Percentiles rank a stretch among this genome's conserved stretches.
Evolutionary conservation across 2,113 vertebrate genomes (phyloP).

Genomic region (Pteruthius melanotis): DNA sequence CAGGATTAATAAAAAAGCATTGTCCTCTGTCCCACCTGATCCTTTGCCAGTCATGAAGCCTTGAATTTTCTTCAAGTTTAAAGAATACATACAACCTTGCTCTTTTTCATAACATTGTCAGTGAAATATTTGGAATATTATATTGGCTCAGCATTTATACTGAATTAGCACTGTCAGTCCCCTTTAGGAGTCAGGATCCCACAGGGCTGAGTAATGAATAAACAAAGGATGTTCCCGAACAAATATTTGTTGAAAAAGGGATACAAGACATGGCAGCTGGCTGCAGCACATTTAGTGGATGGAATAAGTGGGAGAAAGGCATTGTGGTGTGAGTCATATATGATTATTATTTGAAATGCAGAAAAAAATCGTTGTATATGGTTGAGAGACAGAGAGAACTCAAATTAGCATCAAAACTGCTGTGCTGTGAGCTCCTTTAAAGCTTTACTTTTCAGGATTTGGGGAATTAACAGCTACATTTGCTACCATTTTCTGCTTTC

Average conservation of each 20-base stretch:
- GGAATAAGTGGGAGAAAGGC: background rate
- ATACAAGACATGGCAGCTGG: background rate
- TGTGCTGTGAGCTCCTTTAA: background rate
- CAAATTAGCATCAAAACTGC: background rate
- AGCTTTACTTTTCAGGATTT: background rate
- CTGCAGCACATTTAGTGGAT: background rate
- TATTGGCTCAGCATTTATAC: background rate
- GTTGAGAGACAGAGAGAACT: background rate
- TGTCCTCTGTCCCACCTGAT: background rate
- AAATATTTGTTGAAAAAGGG: background rate
- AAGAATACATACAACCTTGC: background rate
- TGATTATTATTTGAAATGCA: background rate
- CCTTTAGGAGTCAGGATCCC: background rate
- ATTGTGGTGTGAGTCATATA: background rate
- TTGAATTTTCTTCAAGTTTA: background rate
- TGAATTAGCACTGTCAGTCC: background rate
- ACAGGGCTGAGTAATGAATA: background rate
- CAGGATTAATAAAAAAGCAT: background rate
- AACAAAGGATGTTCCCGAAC: background rate
- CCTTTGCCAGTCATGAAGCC: background rate
- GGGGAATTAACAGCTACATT: background rate
- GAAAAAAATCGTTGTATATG: background rate
- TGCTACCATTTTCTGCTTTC: background rate
- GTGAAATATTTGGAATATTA: background rate
- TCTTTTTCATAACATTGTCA: background rate